Base-by-base conservation (phyloP, 2,888 invertebrate species). In the Erpobdella octoculata region DNA sequence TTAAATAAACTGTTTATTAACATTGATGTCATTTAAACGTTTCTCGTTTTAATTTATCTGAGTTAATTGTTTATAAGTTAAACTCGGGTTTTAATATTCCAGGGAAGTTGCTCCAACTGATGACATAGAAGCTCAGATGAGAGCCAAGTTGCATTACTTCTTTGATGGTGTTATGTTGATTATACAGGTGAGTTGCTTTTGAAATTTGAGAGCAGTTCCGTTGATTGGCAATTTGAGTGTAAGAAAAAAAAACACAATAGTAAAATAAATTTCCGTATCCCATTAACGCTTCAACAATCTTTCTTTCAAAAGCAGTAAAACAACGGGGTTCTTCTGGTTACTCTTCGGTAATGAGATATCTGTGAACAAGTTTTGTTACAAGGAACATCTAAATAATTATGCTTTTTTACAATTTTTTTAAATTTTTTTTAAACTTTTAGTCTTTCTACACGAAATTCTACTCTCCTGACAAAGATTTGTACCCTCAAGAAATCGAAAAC, bases 401-500 rank as follows among this genome's bases (percentile, higher is more conserved):
- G 12, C 18, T 15, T 18, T 46, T 15, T 46, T 21, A 31, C 62
- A 62, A 48, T 70, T 35, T 28, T 15, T 59, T 35, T 2, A 33
- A 62, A 12, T 71, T 41, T 12, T n/a, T 64, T 0, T 69, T 18
- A n/a, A n/a, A n/a, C n/a, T 70, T 69, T 15, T 72, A 81, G 77
- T 78, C 81, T 9, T 82, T 82, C 76, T 82, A 79, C 77, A 73
- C 78, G 35, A 80, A 81, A 74, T 82, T 82, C 75, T 82, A 81
- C 76, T 78, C 79, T 71, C 81, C 82, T 0, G 82, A 82, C 75
- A 78, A 77, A 48, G 77, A 79, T 28, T 75, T 79, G 36, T 79
- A 81, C 73, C 79, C 80, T 2, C 80, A 78, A 68, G 82, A 82
- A 74, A 77, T 81, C 15, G 82, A 82, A 71, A 79, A 81, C 70